phyloP scores from a whole-genome alignment of 2,113 vertebrate genomes.

The Pycnonotus jocosus region DNA sequence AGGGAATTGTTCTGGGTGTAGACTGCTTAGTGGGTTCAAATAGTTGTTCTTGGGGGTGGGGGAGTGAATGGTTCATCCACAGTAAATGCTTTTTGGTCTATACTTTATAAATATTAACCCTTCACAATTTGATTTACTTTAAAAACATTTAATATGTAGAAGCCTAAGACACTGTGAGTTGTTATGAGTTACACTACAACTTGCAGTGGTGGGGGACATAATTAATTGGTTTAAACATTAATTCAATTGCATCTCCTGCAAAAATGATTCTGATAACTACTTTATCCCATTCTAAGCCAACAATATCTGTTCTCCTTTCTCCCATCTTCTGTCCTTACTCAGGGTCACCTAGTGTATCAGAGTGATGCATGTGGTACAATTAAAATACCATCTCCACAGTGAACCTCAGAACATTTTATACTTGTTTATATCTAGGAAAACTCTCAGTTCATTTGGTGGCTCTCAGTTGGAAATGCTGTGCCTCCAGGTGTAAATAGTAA shows the following conservation, averaged over 20 bases:
- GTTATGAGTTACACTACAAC: not conserved
- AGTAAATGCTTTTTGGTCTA: not conserved
- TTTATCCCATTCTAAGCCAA: not conserved
- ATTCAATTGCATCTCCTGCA: not conserved
- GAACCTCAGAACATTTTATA: not conserved
- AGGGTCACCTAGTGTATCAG: not conserved
- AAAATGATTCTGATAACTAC: not conserved
- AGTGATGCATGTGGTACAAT: not conserved
- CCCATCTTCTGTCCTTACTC: not conserved
- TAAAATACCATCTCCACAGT: not conserved
- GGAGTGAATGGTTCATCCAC: not conserved
- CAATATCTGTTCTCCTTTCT: not conserved
- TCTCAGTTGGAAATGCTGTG: not conserved
- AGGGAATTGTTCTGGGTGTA: not conserved
- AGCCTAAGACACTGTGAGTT: not conserved
- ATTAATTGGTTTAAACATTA: not conserved
- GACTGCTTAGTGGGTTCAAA: not conserved
- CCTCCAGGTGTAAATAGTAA: slow-evolving; percentile 44
- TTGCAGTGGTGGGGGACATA: not conserved
- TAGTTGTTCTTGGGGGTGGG: not conserved
- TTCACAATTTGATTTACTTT: not conserved
- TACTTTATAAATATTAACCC: not conserved
- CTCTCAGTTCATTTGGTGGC: slow-evolving; percentile 8
- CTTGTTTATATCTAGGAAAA: slow-evolving; percentile 2
- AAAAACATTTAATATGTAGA: not conserved